Base-by-base conservation (phyloP, 1,140 invertebrate genomes). In the Neuroterus valhalla region DNA sequence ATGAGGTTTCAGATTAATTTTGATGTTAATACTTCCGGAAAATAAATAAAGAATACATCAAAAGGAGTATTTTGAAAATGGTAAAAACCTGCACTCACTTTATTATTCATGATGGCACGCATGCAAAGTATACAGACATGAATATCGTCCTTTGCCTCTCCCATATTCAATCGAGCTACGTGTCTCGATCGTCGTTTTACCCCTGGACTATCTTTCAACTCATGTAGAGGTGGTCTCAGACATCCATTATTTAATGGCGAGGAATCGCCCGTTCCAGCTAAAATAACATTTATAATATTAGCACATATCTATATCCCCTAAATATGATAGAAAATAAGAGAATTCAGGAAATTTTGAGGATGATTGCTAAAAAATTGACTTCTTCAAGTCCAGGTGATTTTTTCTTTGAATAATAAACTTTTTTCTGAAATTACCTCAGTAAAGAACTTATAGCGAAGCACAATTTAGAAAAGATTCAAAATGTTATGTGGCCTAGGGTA, bases 51-150 rank as follows among this genome's bases (percentile, higher is more conserved):
- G 17, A 66, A 12, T 69, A 23, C 17, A 69, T 21, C 26, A 55
- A 38, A 19, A 42, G 43, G 38, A 67, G 23, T 31, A 46, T 44
- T 67, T 17, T 48, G 12, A 45, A 55, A 72, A 66, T 68, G 1
- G 42, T 44, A 44, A 14, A 62, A 62, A 38, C 12, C 23, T 21
- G 46, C 66, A 78, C 72, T 87, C 90, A 96, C 96, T 93, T 99
- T 99, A 88, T 99, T 99, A 91, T 99, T 99, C 98, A 99, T 99
- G 82, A 99, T 99, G 68, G 98, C 98, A 42, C 98, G 93, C 91
- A 99, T 94, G 91, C 98, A 99, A 94, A 99, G 96, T 81, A 99
- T 99, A 91, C 98, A 99, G 70, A 99, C 97, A 90, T 99, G 98
- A 80, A 99, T 98, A 88, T 99, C 98, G 89, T 99, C 98, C 78